phyloP scores from a whole-genome alignment of 2,113 vertebrate species.

The Ancistrus triradiatus region DNA sequence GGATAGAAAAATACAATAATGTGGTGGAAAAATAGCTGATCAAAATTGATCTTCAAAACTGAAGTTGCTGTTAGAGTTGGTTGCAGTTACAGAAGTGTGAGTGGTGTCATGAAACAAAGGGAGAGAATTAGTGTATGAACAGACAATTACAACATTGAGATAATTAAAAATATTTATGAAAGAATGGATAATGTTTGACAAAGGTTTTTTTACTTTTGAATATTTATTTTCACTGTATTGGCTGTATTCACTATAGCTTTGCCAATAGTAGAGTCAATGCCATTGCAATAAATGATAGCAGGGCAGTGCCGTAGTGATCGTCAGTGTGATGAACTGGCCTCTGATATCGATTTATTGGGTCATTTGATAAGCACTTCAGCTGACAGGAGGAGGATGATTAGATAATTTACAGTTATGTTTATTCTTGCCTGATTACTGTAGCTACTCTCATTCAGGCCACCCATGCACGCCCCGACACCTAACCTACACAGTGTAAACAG shows the following conservation, averaged over 20 bases:
- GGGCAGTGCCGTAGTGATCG: conserved; percentile 50
- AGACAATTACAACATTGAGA: too few relatives aligned
- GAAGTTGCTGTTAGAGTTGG: too few relatives aligned
- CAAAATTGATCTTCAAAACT: too few relatives aligned
- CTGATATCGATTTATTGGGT: conserved; percentile 43
- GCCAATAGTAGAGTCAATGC: conserved; percentile 68
- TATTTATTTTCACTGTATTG: conserved; percentile 49
- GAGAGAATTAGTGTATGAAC: too few relatives aligned
- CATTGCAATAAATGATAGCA: conserved; percentile 53
- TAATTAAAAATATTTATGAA: too few relatives aligned
- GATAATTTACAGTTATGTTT: conserved; percentile 39
- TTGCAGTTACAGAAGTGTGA: too few relatives aligned
- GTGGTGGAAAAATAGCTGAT: too few relatives aligned
- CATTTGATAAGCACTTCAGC: conserved; percentile 40
- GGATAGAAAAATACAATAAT: too few relatives aligned
- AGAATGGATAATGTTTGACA: too few relatives aligned
- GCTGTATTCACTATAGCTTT: conserved; percentile 62
- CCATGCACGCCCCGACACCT: conserved; percentile 21
- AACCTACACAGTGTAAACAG: conserved; percentile 51
- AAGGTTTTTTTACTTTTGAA: too few relatives aligned
- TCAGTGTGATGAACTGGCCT: conserved; percentile 53
- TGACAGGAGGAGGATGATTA: conserved; percentile 44
- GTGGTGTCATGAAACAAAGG: too few relatives aligned
- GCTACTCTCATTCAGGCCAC: conserved; percentile 24
- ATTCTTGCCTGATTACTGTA: conserved; percentile 12